Evolutionary conservation across 2,797 vertebrate species (phyloP).

Genomic region (Lemur catta): DNA sequence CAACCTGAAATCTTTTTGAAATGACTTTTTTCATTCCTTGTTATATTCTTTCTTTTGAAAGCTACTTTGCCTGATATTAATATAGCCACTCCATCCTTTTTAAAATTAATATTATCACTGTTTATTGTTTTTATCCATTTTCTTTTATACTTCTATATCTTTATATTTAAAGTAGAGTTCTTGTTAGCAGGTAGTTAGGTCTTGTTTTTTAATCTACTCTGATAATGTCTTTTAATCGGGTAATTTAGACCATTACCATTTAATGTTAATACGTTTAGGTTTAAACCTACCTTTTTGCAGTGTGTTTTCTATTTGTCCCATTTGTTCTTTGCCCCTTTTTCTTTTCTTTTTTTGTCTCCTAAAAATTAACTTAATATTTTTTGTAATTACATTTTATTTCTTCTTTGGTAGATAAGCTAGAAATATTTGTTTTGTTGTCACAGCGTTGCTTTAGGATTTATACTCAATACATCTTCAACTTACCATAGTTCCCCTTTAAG

Average conservation of each 20-base stretch:
- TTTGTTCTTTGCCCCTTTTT: background rate
- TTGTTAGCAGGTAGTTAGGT: background rate
- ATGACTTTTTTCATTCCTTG: background rate
- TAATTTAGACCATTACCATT: background rate
- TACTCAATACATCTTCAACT: background rate
- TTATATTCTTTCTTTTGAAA: constrained; percentile 1
- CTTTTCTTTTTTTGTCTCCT: background rate
- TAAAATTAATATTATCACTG: background rate
- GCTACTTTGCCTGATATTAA: background rate
- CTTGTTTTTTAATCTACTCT: background rate
- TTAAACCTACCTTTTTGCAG: background rate
- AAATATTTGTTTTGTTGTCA: background rate
- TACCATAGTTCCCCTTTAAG: background rate
- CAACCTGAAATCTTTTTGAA: background rate
- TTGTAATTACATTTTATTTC: background rate
- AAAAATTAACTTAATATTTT: background rate
- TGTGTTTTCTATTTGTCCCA: background rate
- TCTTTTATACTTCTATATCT: background rate
- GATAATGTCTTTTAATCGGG: background rate
- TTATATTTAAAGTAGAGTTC: background rate
- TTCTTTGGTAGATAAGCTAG: background rate
- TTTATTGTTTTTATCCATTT: background rate
- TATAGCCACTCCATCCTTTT: background rate
- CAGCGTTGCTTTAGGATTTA: background rate
- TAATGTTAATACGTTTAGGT: background rate